Evolutionary conservation across 2,797 vertebrate species (phyloP), one percentile per base, ranked within the genome.

Genomic region (Neosilurus hyrtlii): DNA sequence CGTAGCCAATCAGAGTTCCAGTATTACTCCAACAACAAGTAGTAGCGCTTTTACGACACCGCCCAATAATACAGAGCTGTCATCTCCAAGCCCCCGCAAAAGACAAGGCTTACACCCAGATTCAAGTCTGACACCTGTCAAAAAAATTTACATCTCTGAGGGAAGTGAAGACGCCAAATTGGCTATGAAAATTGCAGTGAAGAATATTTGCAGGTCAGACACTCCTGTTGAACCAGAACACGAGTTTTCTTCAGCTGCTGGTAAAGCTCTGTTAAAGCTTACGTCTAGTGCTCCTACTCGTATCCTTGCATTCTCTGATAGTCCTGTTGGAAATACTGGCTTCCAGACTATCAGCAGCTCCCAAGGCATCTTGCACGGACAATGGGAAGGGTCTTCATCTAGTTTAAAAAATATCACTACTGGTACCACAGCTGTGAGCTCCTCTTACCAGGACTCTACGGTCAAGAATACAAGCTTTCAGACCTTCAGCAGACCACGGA

Each of bases 51-150:
- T 82, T 30, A 84, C 88, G 86, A 76, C 88, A 79, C 82, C 88
- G 83, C 82, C 84, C 70, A 97, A 94, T 90, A 95, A 96, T 88
- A 88, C 86, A 85, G 94, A 96, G 88, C 84, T 92, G 65, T 93
- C 95, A 87, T 92, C 93, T 81, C 97, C 94, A 91, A 96, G 94
- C 91, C 94, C 95, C 81, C 94, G 97, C 87, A 99, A 99, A 90
- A 95, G 97, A 88, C 93, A 95, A 75, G 92, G 95, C 80, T 87
- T 93, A 18, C 91, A 94, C 87, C 95, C 96, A 84, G 96, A 97
- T 85, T 91, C 93, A 61, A 94, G 94, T 87, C 88, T 94, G 83
- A 95, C 96, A 59, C 97, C 97, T 80, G 86, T 96, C 85, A 99
- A 99, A 92, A 97, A 96, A 86, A 93, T 93, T 74, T 95, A 96